Base-by-base conservation (phyloP, 2,113 vertebrate species). In the Mustelus asterias region DNA sequence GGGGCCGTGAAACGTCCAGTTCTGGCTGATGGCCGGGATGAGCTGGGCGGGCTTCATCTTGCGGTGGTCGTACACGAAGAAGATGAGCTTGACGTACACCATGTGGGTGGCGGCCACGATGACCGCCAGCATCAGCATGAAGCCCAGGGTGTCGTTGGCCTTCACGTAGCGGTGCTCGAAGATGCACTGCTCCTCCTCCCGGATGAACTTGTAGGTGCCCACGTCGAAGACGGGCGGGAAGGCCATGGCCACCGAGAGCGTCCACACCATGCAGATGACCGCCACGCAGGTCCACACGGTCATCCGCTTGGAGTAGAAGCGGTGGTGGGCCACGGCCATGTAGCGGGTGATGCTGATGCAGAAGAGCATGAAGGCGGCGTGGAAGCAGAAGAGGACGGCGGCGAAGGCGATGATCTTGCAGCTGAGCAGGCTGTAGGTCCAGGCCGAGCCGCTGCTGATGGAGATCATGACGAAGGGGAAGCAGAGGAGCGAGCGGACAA, bases 31-130 rank as follows among this genome's bases (percentile, higher is more conserved):
- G 95, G 99, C 99, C 0, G 99, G 99, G 3, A 99, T 98, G 96
- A 98, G 97, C 97, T 99, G 99, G 0, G 99, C 98, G 4, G 99
- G 99, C 96, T 99, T 98, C 99, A 99, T 99, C 97, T 99, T 99
- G 86, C 99, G 98, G 97, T 99, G 99, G 96, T 99, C 98, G 41
- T 99, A 98, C 94, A 99, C 99, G 96, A 99, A 99, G 97, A 99
- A 99, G 95, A 99, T 97, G 98, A 99, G 98, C 97, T 99, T 99
- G n/a, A 98, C 97, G 97, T 99, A 99, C 95, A 99, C 98, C 95
- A 95, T 60, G 96, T 99, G 99, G 70, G 99, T 99, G 96, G 98
- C 98, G 0, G 98, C 98, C 76, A 99, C 98, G 94, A 99, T 98
- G 0, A 98, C 98, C 48, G 98, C 98, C 97, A 99, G 97, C 98